Base-by-base conservation (phyloP, 2,113 vertebrate genomes). In the Aphelocoma coerulescens region DNA sequence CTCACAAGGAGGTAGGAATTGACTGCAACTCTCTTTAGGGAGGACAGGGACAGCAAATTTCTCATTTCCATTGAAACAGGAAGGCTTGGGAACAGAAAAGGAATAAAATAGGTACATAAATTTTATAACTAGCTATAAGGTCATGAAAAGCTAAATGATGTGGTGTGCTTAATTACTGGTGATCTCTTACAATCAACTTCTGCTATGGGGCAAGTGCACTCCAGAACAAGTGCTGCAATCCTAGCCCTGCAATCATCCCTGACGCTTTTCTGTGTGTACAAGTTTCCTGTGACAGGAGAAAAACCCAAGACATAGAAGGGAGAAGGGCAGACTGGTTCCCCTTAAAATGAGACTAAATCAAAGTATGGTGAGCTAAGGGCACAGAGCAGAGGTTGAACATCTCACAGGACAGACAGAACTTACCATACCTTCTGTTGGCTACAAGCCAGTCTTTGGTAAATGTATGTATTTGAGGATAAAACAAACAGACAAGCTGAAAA, bases 201-300 rank as follows among this genome's bases (percentile, higher is more conserved):
- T 63, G 48, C 43, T 67, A 15, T 4, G 2, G 18, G 4, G 6
- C 44, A 79, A 39, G 9, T 21, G 6, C 0, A 0, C 30, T 89
- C 27, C 55, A 44, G n/a, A 91, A 71, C 5, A 59, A 22, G 16
- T 9, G 30, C 21, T 61, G 26, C 26, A 41, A 32, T 24, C 26
- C 23, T 13, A 41, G 26, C 14, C 22, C 13, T 17, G 19, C 17
- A 62, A 33, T 19, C 23, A 72, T 6, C 26, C 28, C 54, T 65
- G 49, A 55, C 35, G 23, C 15, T 86, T 16, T 76, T 59, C 5
- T 6, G 28, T 10, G 18, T 12, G 11, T 9, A 16, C 1, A 62
- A 5, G 15, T n/a, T 74, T 81, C n/a, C 32, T 78, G n/a, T 49
- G 32, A 46, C n/a, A 84, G 28, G 8, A 77, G 8, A 61, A 74